Evolutionary conservation across 2,888 invertebrate species (phyloP).

Genomic region (Epirrhoe alternata): DNA sequence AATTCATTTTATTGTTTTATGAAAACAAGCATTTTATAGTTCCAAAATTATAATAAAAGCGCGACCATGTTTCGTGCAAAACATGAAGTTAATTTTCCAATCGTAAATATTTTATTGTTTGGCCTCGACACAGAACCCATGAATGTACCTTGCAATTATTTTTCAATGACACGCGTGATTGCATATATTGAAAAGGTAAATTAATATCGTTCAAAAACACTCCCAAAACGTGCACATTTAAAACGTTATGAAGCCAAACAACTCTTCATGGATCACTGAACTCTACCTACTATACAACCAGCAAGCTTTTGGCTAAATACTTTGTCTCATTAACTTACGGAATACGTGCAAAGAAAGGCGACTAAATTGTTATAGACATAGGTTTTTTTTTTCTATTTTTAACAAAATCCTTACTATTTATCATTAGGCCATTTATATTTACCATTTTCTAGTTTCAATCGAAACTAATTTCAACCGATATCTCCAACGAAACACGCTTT

Average conservation of each 20-base stretch:
- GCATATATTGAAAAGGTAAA: conserved; percentile 7
- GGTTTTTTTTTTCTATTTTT: too few species aligned
- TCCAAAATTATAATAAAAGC: conserved; percentile 46
- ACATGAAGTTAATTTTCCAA: conserved; percentile 42
- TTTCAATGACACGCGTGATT: conserved; percentile 5
- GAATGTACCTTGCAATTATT: conserved; percentile 15
- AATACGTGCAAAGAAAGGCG: background rate
- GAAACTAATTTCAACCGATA: background rate
- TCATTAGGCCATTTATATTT: background rate
- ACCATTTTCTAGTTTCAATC: background rate
- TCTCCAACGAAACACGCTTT: background rate
- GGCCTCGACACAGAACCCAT: conserved; percentile 23
- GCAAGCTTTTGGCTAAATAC: background rate
- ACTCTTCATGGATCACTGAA: background rate
- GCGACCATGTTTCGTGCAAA: conserved; percentile 40
- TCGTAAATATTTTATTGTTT: conserved; percentile 45
- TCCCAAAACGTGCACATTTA: background rate
- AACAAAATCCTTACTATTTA: background rate
- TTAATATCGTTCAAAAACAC: conserved; percentile 3
- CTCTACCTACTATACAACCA: background rate
- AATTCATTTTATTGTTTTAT: conserved; percentile 61
- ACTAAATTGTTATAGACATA: too few species aligned
- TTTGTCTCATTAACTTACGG: background rate
- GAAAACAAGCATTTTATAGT: conserved; percentile 54
- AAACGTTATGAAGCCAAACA: background rate